Evolutionary conservation across 2,797 vertebrate species (phyloP).

Genomic region (Dendrocincla tyrannina): DNA sequence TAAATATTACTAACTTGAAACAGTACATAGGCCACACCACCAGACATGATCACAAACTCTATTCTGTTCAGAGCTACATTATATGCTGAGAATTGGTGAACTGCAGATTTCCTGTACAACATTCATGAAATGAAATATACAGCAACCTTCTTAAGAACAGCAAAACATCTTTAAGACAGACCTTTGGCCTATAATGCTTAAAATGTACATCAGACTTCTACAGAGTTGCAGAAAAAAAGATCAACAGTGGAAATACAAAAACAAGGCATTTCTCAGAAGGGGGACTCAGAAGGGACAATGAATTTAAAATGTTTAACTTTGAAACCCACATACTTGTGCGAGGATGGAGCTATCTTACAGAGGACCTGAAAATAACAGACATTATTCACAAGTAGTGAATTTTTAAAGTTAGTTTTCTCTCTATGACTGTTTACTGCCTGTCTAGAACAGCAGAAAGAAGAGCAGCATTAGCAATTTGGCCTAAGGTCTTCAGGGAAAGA

Average conservation of each 20-base stretch:
- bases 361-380: not conserved
- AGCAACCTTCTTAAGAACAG: not conserved
- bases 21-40: not conserved
- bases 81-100: not conserved
- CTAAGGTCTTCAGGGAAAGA: constrained; percentile 14
- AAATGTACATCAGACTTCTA: not conserved
- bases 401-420: not conserved
- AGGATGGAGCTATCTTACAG: not conserved
- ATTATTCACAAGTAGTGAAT: not conserved
- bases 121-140: not conserved
- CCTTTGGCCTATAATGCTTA: not conserved
- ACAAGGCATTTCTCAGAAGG: not conserved
- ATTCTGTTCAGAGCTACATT: not conserved
- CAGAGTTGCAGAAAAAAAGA: not conserved
- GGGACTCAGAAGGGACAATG: not conserved
- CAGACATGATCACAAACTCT: not conserved
- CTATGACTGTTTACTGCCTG: not conserved
- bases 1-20: not conserved
- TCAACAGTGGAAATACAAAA: not conserved
- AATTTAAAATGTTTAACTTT: not conserved
- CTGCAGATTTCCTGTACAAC: not conserved
- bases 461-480: not conserved
- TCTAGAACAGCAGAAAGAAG: not conserved
- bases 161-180: not conserved
- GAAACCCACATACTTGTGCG: not conserved